Evolutionary conservation across 2,888 invertebrate genomes (phyloP), one percentile per base, ranked within the genome.

Genomic region (Hydrotaea cyrtoneurina): DNA sequence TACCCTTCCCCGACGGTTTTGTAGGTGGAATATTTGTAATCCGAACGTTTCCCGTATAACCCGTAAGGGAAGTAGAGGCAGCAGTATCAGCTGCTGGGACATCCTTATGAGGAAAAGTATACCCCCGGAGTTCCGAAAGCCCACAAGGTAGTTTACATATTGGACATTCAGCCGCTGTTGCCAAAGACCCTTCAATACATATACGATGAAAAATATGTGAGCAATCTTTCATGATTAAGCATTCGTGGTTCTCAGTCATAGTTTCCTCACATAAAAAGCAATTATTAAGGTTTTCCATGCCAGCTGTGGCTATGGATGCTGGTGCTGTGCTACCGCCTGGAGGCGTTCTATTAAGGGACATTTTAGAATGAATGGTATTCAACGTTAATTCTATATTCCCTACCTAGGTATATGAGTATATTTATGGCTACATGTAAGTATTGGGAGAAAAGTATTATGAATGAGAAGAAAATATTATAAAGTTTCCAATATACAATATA

Each of bases 131-230:
- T 2, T 72, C 72, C 8, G 36, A 53, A 5, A 72, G 55, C n/a
- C 2, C 15, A 55, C 53, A 72, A 72, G 53, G 0, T 31, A n/a
- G 53, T 17, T 36, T 72, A 17, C 72, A 72, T n/a, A 53, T 15
- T 1, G 72, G 72, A 36, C 72, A 72, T 72, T 72, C 36, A 2
- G 50, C 15, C 5, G 55, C 3, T 13, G 53, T 55, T 17, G 21
- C 15, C 17, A 72, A 55, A 26, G 2, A 31, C 2, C 3, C 36
- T 11, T 72, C 72, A 3, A 72, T 72, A 17, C 72, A 72, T 3
- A 36, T 36, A 5, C 53, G n/a, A 19, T 53, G 53, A 53, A 53
- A 17, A 15, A 3, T 17, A 17, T 53, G 53, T n/a, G n/a, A 3
- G 11, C 57, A 57, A 10, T 4, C 7, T 10, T 2, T 2, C 2